A percentile compares a stretch with the other conserved stretches of the same genome.
These are phyloP conservation scores for Zalophus californianus DNA, from an alignment of 2,797 vertebrate genomes.

Conservation along the genomic window DNA sequence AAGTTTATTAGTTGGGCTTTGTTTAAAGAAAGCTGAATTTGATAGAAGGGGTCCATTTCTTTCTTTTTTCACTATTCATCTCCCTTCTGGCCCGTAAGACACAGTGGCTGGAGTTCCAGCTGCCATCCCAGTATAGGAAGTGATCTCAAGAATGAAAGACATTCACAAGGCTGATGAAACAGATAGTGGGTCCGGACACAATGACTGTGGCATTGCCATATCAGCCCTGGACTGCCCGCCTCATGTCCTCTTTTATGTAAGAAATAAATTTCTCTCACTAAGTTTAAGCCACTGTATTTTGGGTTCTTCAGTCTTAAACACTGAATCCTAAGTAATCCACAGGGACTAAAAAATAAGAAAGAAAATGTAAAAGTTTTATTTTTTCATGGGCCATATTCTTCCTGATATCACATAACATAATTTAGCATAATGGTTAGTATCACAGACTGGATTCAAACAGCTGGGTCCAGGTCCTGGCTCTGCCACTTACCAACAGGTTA, in stretches of 20 bases:
- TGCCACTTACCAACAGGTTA: not conserved
- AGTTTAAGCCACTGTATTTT: not conserved
- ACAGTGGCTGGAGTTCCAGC: not conserved
- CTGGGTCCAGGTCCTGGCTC: not conserved
- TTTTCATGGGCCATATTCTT: not conserved
- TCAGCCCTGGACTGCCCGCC: not conserved
- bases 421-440: not conserved
- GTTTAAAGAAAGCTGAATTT: not conserved
- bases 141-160: not conserved
- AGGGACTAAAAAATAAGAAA: conserved; percentile 9
- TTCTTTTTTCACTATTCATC: not conserved
- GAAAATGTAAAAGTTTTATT: not conserved
- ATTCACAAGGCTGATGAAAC: not conserved
- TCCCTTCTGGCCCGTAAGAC: not conserved
- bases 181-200: not conserved
- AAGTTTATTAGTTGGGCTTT: not conserved
- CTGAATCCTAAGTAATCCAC: not conserved
- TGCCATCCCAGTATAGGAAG: not conserved
- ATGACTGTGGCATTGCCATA: not conserved
- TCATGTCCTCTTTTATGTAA: not conserved
- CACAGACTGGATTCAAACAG: not conserved
- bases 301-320: not conserved
- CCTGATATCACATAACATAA: not conserved
- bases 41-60: accelerated
- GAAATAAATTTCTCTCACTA: not conserved